Evolutionary conservation across 2,888 invertebrate genomes (phyloP), one percentile per base, ranked within the genome.

Genomic region (Folsomia candida): DNA sequence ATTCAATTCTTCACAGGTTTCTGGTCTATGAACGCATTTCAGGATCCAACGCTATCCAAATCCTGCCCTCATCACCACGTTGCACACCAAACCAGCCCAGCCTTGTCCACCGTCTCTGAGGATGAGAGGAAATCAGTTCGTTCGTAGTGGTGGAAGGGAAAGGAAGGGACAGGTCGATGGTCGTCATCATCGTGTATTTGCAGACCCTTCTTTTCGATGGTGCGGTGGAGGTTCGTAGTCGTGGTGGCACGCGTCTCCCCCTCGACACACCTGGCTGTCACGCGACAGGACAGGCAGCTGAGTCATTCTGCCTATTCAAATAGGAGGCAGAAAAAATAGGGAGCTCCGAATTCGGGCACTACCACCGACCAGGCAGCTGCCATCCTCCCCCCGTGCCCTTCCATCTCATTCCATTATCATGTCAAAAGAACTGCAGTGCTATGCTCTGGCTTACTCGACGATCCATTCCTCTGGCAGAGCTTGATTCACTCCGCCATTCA

Each of bases 231-330:
- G 47, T 18, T 47, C 47, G 9, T 18, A 9, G 9, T 47, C 47
- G n/a, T n/a, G n/a, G n/a, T 69, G 75, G 78, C 79, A 78, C 78
- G 78, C 78, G 79, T 70, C 76, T 73, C 74, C 73, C 72, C 70
- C 74, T 67, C 67, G 51, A 67, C 51, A 70, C 79, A 79, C 79
- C 79, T 79, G 79, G 79, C 76, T 74, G 77, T 79, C 79, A 77
- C 79, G 78, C 77, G 79, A 78, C 79, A 59, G 54, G 54, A 54
- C 54, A 25, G 9, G 62, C 62, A 79, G 79, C 79, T 79, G 79
- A 79, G 73, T 79, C 79, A 79, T 64, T n/a, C n/a, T n/a, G n/a
- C n/a, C n/a, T n/a, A n/a, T n/a, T n/a, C n/a, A n/a, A n/a, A n/a
- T n/a, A n/a, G n/a, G n/a, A n/a, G n/a, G n/a, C n/a, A n/a, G n/a